Conservation (phyloP, 1,140 invertebrate genomes). For the Drosophila willistoni region DNA sequence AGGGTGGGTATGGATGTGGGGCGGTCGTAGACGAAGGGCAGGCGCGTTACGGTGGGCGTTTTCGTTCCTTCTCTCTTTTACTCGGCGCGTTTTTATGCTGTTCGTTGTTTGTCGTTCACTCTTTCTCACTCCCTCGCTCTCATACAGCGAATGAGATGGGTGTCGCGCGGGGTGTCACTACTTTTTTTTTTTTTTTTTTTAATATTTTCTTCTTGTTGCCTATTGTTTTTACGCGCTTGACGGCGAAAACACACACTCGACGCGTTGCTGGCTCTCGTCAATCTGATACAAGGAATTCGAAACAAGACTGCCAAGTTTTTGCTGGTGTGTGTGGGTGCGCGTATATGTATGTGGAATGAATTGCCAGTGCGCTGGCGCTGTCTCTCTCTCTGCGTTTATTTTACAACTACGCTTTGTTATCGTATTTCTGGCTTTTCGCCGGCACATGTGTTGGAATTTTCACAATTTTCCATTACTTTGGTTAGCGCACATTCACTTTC, state of each 20-base stretch:
- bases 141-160: conserved; percentile 4
- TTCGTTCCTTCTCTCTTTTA: conserved; percentile 75
- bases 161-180: conserved; percentile 35
- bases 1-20: conserved; percentile 13
- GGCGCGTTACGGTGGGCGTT: conserved; percentile 72
- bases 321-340: conserved; percentile 13
- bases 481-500: conserved; percentile 25
- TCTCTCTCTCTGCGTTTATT: conserved; percentile 23
- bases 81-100: conserved; percentile 56
- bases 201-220: conserved; percentile 53
- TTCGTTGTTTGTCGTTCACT: conserved; percentile 66
- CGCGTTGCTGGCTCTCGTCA: conserved; percentile 65
- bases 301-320: too few species aligned
- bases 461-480: conserved; percentile 13
- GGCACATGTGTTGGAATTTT: conserved; percentile 28
- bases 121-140: conserved; percentile 36
- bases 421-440: conserved; percentile 38
- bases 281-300: conserved; percentile 54
- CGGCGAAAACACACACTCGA: conserved; percentile 56
- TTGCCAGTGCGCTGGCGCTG: conserved; percentile 51
- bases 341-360: conserved; percentile 52
- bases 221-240: conserved; percentile 68
- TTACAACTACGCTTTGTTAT: conserved; percentile 44
- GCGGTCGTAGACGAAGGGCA: conserved; percentile 20
- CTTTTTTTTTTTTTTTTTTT: conserved; percentile 38